These are phyloP conservation scores for Poeciliopsis gracilis DNA, from an alignment of 2,797 vertebrate genomes.

Conservation along the genomic window DNA sequence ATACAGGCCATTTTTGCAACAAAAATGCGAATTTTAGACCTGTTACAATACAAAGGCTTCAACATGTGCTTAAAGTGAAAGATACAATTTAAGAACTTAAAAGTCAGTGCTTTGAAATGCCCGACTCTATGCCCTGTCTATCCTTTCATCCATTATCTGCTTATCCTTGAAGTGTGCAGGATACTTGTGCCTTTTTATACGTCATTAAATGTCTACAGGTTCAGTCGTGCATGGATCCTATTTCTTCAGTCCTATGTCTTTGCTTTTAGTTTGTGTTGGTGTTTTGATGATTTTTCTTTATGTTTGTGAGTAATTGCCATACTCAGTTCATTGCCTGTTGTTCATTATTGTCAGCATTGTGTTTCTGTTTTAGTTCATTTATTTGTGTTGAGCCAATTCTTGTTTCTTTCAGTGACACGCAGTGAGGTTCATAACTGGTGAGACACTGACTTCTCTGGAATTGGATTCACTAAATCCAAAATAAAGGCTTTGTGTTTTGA, in stretches of 20 bases:
- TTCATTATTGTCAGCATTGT: background rate
- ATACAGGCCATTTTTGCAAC: too few species aligned
- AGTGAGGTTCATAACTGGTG: too few species aligned
- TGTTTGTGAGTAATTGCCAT: background rate
- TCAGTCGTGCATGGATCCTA: background rate
- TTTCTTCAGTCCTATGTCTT: background rate
- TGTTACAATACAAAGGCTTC: too few species aligned
- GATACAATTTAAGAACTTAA: background rate
- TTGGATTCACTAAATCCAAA: too few species aligned
- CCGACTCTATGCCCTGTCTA: background rate
- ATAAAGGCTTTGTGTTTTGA: too few species aligned
- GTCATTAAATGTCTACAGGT: background rate
- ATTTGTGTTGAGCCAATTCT: background rate
- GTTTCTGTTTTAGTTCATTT: background rate
- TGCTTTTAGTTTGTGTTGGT: background rate
- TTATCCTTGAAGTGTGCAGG: too few species aligned
- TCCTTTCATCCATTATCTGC: background rate
- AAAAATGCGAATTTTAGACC: too few species aligned
- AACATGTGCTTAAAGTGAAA: too few species aligned
- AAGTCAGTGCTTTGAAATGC: background rate
- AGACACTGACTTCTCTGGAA: too few species aligned
- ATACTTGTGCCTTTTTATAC: background rate
- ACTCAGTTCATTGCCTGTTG: background rate
- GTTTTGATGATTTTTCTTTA: background rate
- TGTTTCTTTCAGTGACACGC: background rate